phyloP scores from a whole-genome alignment of 1,140 invertebrate genomes.

The Diorhabda carinulata region DNA sequence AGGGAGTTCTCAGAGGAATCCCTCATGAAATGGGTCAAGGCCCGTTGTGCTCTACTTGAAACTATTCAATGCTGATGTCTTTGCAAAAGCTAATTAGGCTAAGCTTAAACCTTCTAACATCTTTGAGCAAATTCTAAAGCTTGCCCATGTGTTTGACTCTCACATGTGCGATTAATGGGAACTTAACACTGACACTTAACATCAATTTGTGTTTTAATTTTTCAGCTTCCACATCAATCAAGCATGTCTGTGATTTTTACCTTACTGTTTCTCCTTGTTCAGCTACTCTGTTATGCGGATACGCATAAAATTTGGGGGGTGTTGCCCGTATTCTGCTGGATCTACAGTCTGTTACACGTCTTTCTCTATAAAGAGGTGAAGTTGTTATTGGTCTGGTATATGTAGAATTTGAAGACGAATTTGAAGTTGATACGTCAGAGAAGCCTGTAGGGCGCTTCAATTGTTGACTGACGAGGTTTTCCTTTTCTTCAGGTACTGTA shows the following conservation, averaged over 20 bases:
- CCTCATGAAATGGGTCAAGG: too few relatives aligned
- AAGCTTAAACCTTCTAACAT: too few relatives aligned
- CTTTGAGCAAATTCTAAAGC: too few relatives aligned
- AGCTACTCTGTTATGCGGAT: conserved; percentile 78
- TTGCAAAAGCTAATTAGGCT: too few relatives aligned
- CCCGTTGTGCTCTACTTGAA: too few relatives aligned
- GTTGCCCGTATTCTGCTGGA: conserved; percentile 35
- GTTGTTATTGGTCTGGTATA: conserved; percentile 56
- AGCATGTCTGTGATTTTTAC: not conserved
- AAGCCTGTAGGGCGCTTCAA: conserved; percentile 59
- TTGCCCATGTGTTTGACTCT: too few relatives aligned
- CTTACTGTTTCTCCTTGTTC: conserved; percentile 74
- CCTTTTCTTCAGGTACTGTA: conserved; percentile 75
- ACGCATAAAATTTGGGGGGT: conserved; percentile 80
- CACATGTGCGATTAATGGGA: too few relatives aligned
- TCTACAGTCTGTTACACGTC: not conserved
- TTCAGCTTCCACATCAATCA: too few relatives aligned
- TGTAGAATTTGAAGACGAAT: conserved; percentile 58
- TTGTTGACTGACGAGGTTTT: conserved; percentile 65
- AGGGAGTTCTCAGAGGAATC: too few relatives aligned
- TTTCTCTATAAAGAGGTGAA: conserved; percentile 48
- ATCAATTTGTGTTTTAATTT: too few relatives aligned
- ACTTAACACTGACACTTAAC: too few relatives aligned
- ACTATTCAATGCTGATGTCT: too few relatives aligned
- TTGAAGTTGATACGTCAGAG: conserved; percentile 66